Conservation (phyloP, 2,797 vertebrate species). For the Leptatherina wallacei region DNA sequence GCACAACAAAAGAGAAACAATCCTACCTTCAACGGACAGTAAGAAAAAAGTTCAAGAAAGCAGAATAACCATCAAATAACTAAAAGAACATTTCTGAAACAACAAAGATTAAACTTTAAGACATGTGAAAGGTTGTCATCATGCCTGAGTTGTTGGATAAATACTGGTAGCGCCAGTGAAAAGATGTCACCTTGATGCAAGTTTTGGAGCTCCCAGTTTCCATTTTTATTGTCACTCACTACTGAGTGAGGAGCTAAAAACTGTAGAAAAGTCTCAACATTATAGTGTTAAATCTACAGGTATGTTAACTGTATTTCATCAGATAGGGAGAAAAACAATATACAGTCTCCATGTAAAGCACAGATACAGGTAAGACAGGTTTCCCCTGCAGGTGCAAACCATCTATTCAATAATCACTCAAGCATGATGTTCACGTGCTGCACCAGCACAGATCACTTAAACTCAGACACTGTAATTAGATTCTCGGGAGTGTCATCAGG, state of each 20-base stretch:
- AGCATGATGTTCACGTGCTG: not conserved
- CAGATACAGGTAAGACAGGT: not conserved
- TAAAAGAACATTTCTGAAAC: too few species aligned
- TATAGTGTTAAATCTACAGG: too few species aligned
- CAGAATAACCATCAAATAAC: not conserved
- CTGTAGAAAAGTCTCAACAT: too few species aligned
- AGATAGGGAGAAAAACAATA: too few species aligned
- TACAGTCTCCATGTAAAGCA: not conserved
- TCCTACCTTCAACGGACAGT: too few species aligned
- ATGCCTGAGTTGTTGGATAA: not conserved
- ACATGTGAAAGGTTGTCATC: not conserved
- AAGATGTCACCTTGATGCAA: not conserved
- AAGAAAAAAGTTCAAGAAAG: not conserved
- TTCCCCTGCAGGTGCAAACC: not conserved
- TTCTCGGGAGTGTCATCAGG: constrained; percentile 16
- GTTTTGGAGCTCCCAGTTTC: too few species aligned
- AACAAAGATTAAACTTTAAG: not conserved
- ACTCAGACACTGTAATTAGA: constrained; percentile 16
- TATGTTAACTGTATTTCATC: too few species aligned
- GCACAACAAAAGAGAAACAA: not conserved
- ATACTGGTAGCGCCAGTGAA: too few species aligned
- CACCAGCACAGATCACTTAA: constrained; percentile 3
- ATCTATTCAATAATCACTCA: not conserved
- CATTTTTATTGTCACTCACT: too few species aligned
- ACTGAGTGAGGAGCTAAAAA: too few species aligned